Evolutionary conservation across 2,797 vertebrate genomes (phyloP), one percentile per base, ranked within the genome.

Genomic region (Falco peregrinus): DNA sequence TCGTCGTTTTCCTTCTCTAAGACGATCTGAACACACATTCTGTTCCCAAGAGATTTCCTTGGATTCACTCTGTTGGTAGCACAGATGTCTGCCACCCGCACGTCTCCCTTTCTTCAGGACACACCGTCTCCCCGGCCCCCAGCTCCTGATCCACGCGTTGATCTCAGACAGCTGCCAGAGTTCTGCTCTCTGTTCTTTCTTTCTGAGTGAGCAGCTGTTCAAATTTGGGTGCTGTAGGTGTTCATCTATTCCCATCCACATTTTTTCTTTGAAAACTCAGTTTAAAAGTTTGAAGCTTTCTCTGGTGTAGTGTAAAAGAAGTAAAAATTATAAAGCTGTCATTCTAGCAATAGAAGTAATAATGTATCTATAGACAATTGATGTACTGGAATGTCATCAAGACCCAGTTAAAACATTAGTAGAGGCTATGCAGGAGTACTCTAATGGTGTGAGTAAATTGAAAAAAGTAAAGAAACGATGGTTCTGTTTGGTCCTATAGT

Each of bases 51-150:
- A 51, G 31, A 31, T 47, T 84, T 26, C 26, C 26, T 71, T 80
- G 28, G 28, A 53, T 77, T 76, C 53, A 39, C 31, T 56, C 41
- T 56, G 0, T 56, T 67, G 45, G 57, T 11, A 11, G 53, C 37
- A 37, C 6, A 70, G 47, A 35, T 29, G 17, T 15, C 21, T 35
- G 48, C 43, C 29, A 53, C 26, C 8, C 2, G 0, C 31, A 10
- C 20, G 50, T 18, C 24, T 85, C 31, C 39, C 39, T 39, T 88
- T 59, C 65, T 78, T 63, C 45, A 81, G 24, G 8, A 13, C 10
- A 11, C 16, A 2, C 6, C 18, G 0, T 11, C 43, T 82, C 31
- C 39, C 25, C 16, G 0, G 0, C 16, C 70, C n/a, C n/a, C 56
- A 33, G 24, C 7, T 48, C 16, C 43, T 67, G 48, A 19, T 81